phyloP scores from a whole-genome alignment of 1,140 invertebrate species.

The Lucilia sericata region DNA sequence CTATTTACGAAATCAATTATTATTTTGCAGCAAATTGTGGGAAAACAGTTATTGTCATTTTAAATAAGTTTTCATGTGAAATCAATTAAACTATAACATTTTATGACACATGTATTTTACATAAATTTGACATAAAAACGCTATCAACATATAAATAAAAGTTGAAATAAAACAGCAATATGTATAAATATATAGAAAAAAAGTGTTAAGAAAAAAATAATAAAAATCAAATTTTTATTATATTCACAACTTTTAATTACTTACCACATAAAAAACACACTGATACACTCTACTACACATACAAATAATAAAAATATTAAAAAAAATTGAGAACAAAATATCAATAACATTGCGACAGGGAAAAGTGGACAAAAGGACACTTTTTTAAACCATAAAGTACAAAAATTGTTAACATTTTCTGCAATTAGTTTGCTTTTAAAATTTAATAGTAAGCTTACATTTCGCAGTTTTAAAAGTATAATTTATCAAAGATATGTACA shows the following conservation, averaged over 20 bases:
- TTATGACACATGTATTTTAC: background rate
- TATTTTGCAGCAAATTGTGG: background rate
- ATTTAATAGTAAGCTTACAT: no score
- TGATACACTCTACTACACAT: background rate
- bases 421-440: no score
- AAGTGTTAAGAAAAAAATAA: background rate
- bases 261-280: background rate
- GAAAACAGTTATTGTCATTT: background rate
- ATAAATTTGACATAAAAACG: no score
- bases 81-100: constrained; percentile 8
- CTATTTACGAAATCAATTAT: background rate
- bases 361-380: no score
- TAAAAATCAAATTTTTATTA: background rate
- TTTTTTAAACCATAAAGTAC: no score
- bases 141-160: no score
- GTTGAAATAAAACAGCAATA: no score
- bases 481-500: no score
- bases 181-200: background rate
- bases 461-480: no score
- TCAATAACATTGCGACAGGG: no score
- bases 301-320: background rate
- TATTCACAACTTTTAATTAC: constrained; percentile 17
- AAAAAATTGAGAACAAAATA: no score
- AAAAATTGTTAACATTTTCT: no score
- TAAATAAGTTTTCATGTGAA: background rate